Base-by-base conservation (phyloP, 2,113 vertebrate species). In the Nothobranchius furzeri region DNA sequence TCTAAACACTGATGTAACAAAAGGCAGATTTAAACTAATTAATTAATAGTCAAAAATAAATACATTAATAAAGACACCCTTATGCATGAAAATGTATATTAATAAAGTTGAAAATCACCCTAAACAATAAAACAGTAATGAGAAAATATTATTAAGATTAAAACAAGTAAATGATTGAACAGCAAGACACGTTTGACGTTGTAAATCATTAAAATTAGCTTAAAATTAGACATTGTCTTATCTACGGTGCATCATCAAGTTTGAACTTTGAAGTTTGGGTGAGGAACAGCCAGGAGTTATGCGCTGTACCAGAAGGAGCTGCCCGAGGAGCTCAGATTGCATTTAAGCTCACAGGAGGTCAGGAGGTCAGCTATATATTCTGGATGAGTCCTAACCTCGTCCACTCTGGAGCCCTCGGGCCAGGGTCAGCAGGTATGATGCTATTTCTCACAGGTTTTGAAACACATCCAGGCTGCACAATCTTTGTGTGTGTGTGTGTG, bases 281-380 rank as follows among this genome's bases (percentile, higher is more conserved):
- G 43, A 59, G 42, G 35, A 60, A 40, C 37, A 24, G 30, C 42
- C 35, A 50, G 55, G 14, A 25, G 52, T 13, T 56, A 51, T 12
- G 0, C 14, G 15, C 45, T 11, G 40, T n/a, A 35, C 42, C 40
- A 36, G 25, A 37, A 15, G 10, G 37, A 15, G 10, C 1, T 17
- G 12, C 20, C 14, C 11, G 14, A 52, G 12, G 10, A 13, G 30
- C 15, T 68, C 43, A 36, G 62, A 25, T 53, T 65, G 42, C 46
- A 25, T 58, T 50, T 52, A 36, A 47, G 47, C 30, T 15, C 7
- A 30, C 15, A 7, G 7, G 8, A 36, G 20, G 46, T 67, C 47
- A 42, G 36, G 47, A 68, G 10, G 46, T 40, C 45, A 57, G 54
- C 53, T 25, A n/a, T 50, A 50, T 68, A 68, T 60, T 60, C 25